Percentiles rank a stretch among this genome's conserved stretches.
phyloP scores from a whole-genome alignment of 2,888 invertebrate species.

The Margaritifera margaritifera region DNA sequence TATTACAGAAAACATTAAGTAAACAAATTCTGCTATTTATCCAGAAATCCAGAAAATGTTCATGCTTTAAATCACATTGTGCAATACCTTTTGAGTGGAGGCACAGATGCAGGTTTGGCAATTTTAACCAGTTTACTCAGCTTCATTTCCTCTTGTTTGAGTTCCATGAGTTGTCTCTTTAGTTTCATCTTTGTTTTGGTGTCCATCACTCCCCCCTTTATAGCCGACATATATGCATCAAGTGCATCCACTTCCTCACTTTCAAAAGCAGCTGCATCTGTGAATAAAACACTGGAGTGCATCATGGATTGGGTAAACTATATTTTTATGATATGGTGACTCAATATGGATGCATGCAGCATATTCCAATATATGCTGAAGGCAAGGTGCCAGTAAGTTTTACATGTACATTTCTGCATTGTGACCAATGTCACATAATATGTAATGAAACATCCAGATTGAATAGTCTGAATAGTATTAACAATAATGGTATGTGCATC shows the following conservation, averaged over 20 bases:
- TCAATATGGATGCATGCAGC: too few species aligned
- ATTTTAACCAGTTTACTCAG: constrained; percentile 83
- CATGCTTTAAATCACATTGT: too few species aligned
- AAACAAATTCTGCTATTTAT: too few species aligned
- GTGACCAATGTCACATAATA: too few species aligned
- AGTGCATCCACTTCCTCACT: constrained; percentile 81
- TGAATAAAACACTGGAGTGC: background rate
- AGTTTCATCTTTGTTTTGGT: constrained; percentile 72
- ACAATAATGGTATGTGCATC: too few species aligned
- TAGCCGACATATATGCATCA: constrained; percentile 84
- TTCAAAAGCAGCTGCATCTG: constrained; percentile 55
- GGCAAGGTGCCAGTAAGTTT: too few species aligned
- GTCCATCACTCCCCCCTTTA: constrained; percentile 73
- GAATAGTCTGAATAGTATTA: background rate
- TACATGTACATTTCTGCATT: too few species aligned
- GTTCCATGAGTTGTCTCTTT: constrained; percentile 78
- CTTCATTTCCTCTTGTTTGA: constrained; percentile 81
- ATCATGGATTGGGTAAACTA: background rate
- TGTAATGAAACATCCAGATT: too few species aligned
- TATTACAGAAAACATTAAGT: too few species aligned
- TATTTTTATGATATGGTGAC: background rate
- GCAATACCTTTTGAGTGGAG: constrained; percentile 45
- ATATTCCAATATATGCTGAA: too few species aligned
- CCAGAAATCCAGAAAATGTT: too few species aligned
- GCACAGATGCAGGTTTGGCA: constrained; percentile 73